A percentile compares a stretch with the other conserved stretches of the same genome.
phyloP scores from a whole-genome alignment of 2,888 invertebrate genomes.

The Cistogaster globosa region DNA sequence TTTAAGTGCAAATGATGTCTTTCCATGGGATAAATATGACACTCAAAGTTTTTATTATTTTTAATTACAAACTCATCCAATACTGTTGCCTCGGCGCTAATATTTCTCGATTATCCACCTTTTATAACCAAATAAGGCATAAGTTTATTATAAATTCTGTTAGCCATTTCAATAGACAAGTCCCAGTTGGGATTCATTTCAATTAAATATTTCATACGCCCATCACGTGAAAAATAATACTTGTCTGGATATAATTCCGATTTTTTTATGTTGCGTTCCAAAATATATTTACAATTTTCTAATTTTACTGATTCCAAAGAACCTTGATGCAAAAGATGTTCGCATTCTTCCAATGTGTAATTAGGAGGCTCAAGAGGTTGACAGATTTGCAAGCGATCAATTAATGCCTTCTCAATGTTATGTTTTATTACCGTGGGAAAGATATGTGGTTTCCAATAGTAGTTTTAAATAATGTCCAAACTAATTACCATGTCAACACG shows the following conservation, averaged over 20 bases:
- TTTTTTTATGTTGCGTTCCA: conserved; percentile 85
- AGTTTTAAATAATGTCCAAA: conserved; percentile 79
- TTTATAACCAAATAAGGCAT: conserved; percentile 85
- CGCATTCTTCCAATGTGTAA: conserved; percentile 86
- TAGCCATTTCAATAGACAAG: conserved; percentile 84
- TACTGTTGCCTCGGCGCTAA: conserved; percentile 83
- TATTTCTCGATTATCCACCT: conserved; percentile 84
- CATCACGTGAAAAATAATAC: conserved; percentile 83
- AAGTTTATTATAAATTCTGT: conserved; percentile 84
- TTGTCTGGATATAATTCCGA: conserved; percentile 85
- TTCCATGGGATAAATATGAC: conserved; percentile 85
- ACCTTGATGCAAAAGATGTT: conserved; percentile 84
- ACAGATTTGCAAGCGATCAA: conserved; percentile 77
- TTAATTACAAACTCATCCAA: conserved; percentile 84
- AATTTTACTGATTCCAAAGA: conserved; percentile 85
- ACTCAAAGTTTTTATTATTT: conserved; percentile 84
- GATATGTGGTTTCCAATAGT: conserved; percentile 70
- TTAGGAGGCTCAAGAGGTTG: conserved; percentile 84
- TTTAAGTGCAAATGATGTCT: conserved; percentile 89
- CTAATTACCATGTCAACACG: conserved; percentile 81
- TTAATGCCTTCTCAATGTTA: conserved; percentile 82
- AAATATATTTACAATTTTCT: conserved; percentile 85
- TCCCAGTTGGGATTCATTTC: conserved; percentile 78
- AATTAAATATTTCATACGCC: conserved; percentile 77
- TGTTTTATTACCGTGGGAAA: conserved; percentile 76